phyloP scores from a whole-genome alignment of 2,888 invertebrate genomes.

The Chymomyza caudatula region DNA sequence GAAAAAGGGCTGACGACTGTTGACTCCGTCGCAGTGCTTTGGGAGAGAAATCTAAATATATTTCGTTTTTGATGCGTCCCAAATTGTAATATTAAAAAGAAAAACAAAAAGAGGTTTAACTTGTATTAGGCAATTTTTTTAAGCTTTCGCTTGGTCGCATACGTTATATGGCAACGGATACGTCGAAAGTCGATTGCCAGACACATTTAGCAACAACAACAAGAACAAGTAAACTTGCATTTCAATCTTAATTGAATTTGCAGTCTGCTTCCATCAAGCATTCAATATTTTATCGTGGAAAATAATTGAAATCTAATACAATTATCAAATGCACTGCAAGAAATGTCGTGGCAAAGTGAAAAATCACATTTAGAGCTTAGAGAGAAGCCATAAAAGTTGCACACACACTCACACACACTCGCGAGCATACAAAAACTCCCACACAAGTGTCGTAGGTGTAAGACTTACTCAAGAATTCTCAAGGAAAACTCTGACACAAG shows the following conservation, averaged over 20 bases:
- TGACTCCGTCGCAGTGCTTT: neutral
- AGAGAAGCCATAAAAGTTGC: slow-evolving; percentile 54
- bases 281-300: neutral
- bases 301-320: slow-evolving; percentile 68
- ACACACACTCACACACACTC: slow-evolving; percentile 12
- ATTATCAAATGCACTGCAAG: slow-evolving; percentile 34
- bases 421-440: neutral
- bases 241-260: neutral
- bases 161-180: too few species aligned
- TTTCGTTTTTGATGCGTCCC: neutral
- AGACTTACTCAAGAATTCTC: neutral
- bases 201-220: too few species aligned
- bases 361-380: slow-evolving; percentile 21
- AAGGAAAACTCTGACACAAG: neutral
- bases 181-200: neutral
- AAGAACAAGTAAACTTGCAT: too few species aligned
- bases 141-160: neutral
- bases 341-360: slow-evolving; percentile 20
- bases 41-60: neutral
- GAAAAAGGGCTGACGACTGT: neutral
- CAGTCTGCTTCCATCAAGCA: neutral
- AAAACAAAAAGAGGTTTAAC: neutral
- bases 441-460: neutral
- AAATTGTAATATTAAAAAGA: neutral
- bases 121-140: neutral